Evolutionary conservation across 2,797 vertebrate genomes (phyloP).

Genomic region (Sebastes flavidus): DNA sequence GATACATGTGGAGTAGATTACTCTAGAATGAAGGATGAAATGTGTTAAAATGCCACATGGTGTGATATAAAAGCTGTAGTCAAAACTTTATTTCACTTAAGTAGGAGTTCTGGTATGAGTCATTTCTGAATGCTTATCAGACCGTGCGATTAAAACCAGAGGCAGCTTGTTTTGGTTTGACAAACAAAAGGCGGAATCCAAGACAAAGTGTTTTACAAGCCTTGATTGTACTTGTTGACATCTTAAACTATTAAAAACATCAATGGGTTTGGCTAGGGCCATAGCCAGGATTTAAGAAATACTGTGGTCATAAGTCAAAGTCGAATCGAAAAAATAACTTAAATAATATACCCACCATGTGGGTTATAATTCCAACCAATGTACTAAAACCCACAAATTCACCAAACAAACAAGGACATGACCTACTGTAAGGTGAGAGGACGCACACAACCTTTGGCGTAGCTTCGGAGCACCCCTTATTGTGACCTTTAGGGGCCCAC

Average conservation of each 20-base stretch:
- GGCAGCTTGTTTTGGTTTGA: slow-evolving; percentile 14
- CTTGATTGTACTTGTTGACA: slow-evolving; percentile 19
- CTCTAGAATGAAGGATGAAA: background rate
- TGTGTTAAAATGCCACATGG: slow-evolving; percentile 34
- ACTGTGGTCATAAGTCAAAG: background rate
- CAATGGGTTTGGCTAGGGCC: background rate
- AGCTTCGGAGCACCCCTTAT: no score
- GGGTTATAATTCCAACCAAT: background rate
- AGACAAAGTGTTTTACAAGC: slow-evolving; percentile 3
- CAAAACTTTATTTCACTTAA: slow-evolving; percentile 3
- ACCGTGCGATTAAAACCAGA: slow-evolving; percentile 35
- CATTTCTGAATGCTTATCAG: slow-evolving; percentile 25
- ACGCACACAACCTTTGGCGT: background rate
- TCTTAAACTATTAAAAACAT: slow-evolving; percentile 15
- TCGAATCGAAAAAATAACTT: background rate
- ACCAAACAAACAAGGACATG: background rate
- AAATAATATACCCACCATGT: background rate
- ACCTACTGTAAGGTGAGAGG: background rate
- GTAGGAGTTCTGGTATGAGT: slow-evolving; percentile 5
- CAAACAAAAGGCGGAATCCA: slow-evolving; percentile 21
- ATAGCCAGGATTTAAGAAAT: background rate
- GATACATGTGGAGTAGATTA: slow-evolving; percentile 9
- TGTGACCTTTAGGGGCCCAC: no score
- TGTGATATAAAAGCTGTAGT: slow-evolving; percentile 9
- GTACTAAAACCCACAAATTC: background rate